Percentiles rank a stretch among this genome's conserved stretches.
Conservation (phyloP, 2,113 vertebrate species). For the Oostethus manadensis region DNA sequence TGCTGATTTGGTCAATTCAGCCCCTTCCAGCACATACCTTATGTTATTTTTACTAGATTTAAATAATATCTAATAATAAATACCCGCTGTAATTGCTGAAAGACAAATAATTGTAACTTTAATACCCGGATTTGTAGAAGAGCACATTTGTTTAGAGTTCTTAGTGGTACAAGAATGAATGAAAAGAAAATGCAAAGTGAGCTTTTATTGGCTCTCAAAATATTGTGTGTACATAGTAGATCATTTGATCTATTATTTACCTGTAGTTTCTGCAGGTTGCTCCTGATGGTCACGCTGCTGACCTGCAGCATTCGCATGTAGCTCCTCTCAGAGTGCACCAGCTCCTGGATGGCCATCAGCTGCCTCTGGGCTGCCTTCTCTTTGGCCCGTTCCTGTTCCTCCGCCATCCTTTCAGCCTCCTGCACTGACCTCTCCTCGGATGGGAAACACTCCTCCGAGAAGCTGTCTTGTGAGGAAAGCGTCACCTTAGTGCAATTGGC, state of each 20-base stretch:
- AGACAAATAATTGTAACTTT: too few species aligned
- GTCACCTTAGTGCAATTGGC: background rate
- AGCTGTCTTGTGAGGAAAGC: conserved; percentile 28
- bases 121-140: too few species aligned
- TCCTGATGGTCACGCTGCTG: conserved; percentile 74
- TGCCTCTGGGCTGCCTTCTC: conserved; percentile 73
- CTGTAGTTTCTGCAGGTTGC: conserved; percentile 74
- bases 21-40: too few species aligned
- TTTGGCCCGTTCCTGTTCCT: conserved; percentile 47
- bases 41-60: too few species aligned
- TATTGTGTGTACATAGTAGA: too few species aligned
- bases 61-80: too few species aligned
- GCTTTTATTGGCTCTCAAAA: too few species aligned
- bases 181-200: background rate
- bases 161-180: background rate
- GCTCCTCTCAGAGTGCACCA: conserved; percentile 81
- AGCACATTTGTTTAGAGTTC: background rate
- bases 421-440: conserved; percentile 30
- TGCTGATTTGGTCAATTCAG: too few species aligned
- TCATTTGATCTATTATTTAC: conserved; percentile 23
- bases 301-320: conserved; percentile 78
- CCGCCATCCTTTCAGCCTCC: conserved; percentile 37
- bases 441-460: conserved; percentile 10
- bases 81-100: too few species aligned
- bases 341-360: conserved; percentile 77